Percentiles rank a stretch among this genome's conserved stretches.
Evolutionary conservation across 1,140 invertebrate genomes (phyloP).

Genomic region (Lutraria rhynchaena): DNA sequence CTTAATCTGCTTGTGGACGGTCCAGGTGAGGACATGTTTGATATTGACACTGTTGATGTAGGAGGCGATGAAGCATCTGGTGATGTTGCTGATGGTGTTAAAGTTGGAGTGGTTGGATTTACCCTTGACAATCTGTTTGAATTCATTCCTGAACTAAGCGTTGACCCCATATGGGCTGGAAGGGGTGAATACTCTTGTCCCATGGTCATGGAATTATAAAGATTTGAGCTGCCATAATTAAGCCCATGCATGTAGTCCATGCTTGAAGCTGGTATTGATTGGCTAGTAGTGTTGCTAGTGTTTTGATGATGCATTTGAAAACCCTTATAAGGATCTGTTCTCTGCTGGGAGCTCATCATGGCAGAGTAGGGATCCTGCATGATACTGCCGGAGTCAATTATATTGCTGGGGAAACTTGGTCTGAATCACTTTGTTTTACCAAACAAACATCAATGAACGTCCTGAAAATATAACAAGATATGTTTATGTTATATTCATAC

Average conservation of each 20-base stretch:
- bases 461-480: too few species aligned
- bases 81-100: slow-evolving; percentile 59
- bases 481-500: too few species aligned
- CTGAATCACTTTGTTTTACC: too few species aligned
- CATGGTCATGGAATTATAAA: slow-evolving; percentile 47
- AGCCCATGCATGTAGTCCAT: slow-evolving; percentile 19
- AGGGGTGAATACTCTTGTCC: slow-evolving; percentile 47
- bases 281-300: slow-evolving; percentile 1
- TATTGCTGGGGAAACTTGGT: background rate
- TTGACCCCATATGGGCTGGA: slow-evolving; percentile 51
- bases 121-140: slow-evolving; percentile 44
- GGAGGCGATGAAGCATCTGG: slow-evolving; percentile 35
- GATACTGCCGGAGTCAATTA: slow-evolving; percentile 17
- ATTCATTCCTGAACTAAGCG: slow-evolving; percentile 43
- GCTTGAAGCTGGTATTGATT: background rate
- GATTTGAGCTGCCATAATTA: background rate
- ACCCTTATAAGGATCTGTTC: slow-evolving; percentile 30
- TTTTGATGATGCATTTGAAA: slow-evolving; percentile 19
- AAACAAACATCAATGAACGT: too few species aligned
- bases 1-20: slow-evolving; percentile 57
- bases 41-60: slow-evolving; percentile 32
- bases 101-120: slow-evolving; percentile 57
- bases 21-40: slow-evolving; percentile 61
- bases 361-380: slow-evolving; percentile 69
- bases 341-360: slow-evolving; percentile 62